phyloP scores from a whole-genome alignment of 1,140 invertebrate genomes.

The Oreohelix idahoensis region DNA sequence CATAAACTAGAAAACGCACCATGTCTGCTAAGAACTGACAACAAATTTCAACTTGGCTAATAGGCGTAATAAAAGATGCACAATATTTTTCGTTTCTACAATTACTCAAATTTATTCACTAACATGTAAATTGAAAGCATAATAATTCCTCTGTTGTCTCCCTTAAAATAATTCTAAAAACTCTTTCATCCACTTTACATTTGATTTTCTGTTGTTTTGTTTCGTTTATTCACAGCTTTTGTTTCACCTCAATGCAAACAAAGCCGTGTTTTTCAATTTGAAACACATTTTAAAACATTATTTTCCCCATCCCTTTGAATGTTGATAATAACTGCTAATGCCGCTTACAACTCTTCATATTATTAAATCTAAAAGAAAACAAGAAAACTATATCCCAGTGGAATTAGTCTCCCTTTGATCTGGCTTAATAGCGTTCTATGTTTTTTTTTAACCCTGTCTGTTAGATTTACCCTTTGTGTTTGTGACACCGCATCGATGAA shows the following conservation, averaged over 20 bases:
- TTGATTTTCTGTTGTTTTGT: not conserved
- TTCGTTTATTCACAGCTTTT: not conserved
- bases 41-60: too few relatives aligned
- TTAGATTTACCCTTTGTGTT: constrained; percentile 10
- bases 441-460: not conserved
- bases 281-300: constrained; percentile 15
- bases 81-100: too few relatives aligned
- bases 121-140: too few relatives aligned
- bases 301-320: not conserved
- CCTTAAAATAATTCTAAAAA: not conserved
- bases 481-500: constrained; percentile 1
- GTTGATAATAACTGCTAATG: constrained; percentile 1
- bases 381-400: not conserved
- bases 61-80: too few relatives aligned
- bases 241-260: constrained; percentile 11
- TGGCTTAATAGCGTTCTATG: not conserved
- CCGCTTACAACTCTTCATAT: constrained; percentile 1
- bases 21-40: too few relatives aligned
- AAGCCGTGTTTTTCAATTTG: not conserved
- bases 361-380: not conserved
- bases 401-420: constrained; percentile 10
- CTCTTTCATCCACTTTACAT: not conserved
- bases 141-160: not conserved
- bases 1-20: too few relatives aligned
- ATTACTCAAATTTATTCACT: too few relatives aligned